These are phyloP conservation scores for Solen grandis DNA, from an alignment of 1,140 invertebrate species.

Conservation along the genomic window DNA sequence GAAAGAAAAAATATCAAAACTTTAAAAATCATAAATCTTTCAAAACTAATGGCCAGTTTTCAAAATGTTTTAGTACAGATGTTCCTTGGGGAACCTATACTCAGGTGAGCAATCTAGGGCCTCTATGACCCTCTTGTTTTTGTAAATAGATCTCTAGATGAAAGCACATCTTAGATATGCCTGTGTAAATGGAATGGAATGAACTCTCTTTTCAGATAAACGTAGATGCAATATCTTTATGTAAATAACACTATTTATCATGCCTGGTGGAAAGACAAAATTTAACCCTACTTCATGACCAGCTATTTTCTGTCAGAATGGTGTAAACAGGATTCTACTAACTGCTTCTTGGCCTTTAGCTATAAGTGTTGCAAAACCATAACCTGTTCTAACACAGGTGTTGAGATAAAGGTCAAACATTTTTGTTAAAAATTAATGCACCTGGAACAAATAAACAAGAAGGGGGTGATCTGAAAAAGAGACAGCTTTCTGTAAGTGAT, in stretches of 20 bases:
- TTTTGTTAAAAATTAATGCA: neutral
- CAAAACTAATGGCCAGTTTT: too few species aligned
- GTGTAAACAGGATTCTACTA: neutral
- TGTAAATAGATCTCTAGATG: neutral
- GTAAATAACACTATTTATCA: neutral
- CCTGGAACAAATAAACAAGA: slow-evolving; percentile 1
- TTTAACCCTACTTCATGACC: neutral
- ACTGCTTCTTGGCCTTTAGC: neutral
- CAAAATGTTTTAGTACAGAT: too few species aligned
- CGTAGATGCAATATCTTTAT: neutral
- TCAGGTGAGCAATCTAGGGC: too few species aligned
- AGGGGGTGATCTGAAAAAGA: slow-evolving; percentile 1
- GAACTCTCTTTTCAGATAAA: too few species aligned
- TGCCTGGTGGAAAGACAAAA: neutral
- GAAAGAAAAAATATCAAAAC: too few species aligned
- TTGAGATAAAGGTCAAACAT: neutral
- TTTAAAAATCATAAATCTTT: too few species aligned
- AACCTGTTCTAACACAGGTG: neutral
- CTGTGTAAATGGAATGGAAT: neutral
- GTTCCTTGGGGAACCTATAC: too few species aligned
- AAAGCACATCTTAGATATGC: neutral
- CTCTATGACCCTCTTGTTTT: too few species aligned
- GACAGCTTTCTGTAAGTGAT: neutral
- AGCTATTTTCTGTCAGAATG: neutral
- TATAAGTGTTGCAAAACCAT: neutral